Evolutionary conservation across 2,888 invertebrate species (phyloP).

Genomic region (Netelia virgata): DNA sequence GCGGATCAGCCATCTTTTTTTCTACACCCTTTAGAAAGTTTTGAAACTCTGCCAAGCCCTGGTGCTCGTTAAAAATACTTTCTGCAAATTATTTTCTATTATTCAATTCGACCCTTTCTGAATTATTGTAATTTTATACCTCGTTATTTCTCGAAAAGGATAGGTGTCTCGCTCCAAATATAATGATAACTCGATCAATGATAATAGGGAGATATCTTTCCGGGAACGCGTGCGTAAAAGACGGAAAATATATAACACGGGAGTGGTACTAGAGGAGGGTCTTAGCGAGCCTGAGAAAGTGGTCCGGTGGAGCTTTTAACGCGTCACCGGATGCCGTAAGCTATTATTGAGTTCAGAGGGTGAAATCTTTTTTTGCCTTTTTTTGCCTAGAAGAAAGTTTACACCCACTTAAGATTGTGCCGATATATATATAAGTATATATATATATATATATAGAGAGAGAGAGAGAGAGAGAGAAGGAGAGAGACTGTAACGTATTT

Average conservation of each 20-base stretch:
- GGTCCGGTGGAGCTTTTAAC: conserved; percentile 29
- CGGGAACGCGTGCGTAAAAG: background rate
- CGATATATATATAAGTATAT: background rate
- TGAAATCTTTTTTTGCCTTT: conserved; percentile 33
- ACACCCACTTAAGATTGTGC: conserved; percentile 1
- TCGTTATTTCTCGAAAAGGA: background rate
- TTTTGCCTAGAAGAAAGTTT: conserved; percentile 25
- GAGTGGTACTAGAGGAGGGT: background rate
- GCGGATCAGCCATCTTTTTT: no score
- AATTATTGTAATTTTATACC: background rate
- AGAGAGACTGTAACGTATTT: conserved; percentile 5
- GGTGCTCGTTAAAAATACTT: no score
- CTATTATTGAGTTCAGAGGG: conserved; percentile 25
- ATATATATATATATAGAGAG: background rate
- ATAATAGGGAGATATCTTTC: background rate
- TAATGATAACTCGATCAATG: background rate
- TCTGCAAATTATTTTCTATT: no score
- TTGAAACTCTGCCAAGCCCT: no score
- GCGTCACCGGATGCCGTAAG: conserved; percentile 14
- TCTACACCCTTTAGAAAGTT: no score
- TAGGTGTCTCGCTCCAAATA: background rate
- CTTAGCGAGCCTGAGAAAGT: background rate
- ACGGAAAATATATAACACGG: conserved; percentile 30
- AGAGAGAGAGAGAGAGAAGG: no score
- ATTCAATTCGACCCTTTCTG: no score